phyloP scores from a whole-genome alignment of 2,113 vertebrate species.

The Aplodontia rufa region DNA sequence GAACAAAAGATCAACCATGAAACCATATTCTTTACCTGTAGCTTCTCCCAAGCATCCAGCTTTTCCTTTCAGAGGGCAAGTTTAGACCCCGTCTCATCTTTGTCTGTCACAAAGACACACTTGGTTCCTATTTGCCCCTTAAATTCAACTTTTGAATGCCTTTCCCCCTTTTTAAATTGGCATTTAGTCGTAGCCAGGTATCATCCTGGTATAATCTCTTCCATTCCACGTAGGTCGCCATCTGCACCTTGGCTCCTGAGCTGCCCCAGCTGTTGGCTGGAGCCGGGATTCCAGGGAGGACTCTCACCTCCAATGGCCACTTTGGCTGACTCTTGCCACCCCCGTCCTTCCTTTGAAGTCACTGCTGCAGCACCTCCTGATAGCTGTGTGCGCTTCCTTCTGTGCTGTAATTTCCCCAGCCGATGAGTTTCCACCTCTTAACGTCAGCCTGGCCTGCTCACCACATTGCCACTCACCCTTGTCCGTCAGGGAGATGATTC shows the following conservation, averaged over 20 bases:
- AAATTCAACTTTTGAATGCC: not conserved
- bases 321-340: not conserved
- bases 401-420: not conserved
- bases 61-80: accelerated
- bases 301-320: not conserved
- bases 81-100: not conserved
- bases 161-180: not conserved
- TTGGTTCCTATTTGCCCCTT: not conserved
- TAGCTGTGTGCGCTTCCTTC: not conserved
- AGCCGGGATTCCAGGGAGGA: not conserved
- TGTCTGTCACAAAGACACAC: not conserved
- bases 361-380: not conserved
- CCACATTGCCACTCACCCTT: not conserved
- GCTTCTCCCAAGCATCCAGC: not conserved
- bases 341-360: not conserved
- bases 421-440: not conserved
- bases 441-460: not conserved
- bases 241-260: not conserved
- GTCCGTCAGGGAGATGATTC: not conserved
- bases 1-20: no score
- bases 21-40: no score
- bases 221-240: not conserved
- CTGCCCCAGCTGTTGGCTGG: not conserved
- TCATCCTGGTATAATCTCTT: not conserved
- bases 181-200: not conserved